Evolutionary conservation across 92 coral and sea anemone genomes (phyloP).

Genomic region (Zoanthus gigantus): DNA sequence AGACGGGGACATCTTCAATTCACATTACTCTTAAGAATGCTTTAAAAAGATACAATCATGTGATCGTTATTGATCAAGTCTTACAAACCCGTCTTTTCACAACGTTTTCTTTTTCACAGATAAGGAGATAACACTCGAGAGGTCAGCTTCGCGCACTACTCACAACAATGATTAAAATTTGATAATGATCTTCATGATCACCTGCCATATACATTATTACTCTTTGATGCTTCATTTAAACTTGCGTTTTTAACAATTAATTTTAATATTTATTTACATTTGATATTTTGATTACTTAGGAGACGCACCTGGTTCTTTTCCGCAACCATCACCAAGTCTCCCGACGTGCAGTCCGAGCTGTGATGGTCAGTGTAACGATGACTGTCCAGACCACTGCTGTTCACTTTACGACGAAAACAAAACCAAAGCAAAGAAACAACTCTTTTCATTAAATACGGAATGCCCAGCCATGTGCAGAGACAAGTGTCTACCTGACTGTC

Average conservation of each 20-base stretch:
- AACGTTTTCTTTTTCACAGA: too few relatives aligned
- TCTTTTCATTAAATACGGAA: background rate
- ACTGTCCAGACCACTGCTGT: constrained; percentile 80
- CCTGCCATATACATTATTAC: background rate
- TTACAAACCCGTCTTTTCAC: too few relatives aligned
- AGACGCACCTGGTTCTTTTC: constrained; percentile 76
- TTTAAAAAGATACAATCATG: too few relatives aligned
- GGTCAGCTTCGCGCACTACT: too few relatives aligned
- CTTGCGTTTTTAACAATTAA: background rate
- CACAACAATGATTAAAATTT: too few relatives aligned
- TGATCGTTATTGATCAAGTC: too few relatives aligned
- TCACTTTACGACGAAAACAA: background rate
- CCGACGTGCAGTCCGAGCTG: constrained; percentile 72
- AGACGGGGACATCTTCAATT: too few relatives aligned
- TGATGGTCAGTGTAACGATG: constrained; percentile 55
- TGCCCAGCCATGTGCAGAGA: constrained; percentile 68
- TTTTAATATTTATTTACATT: background rate
- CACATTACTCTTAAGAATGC: too few relatives aligned
- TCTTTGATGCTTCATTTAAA: background rate
- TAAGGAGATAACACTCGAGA: too few relatives aligned
- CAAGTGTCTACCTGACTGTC: constrained; percentile 75
- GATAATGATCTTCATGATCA: too few relatives aligned
- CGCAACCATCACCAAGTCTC: constrained; percentile 55
- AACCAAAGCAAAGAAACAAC: background rate
- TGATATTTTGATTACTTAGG: constrained; percentile 22